These are phyloP conservation scores for Neoniphon sammara DNA, from an alignment of 2,797 vertebrate genomes.

Conservation along the genomic window DNA sequence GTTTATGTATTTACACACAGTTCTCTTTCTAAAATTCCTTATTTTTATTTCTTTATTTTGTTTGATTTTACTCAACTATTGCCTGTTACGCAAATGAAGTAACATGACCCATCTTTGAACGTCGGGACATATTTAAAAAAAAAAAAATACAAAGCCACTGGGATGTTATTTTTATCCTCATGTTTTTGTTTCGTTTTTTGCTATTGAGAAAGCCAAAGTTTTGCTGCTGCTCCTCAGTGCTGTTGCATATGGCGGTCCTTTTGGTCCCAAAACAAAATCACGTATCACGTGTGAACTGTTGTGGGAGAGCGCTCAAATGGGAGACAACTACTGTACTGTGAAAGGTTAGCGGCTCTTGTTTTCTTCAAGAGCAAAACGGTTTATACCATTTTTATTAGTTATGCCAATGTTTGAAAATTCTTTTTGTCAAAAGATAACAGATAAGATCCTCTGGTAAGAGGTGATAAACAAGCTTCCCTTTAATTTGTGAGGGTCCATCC, in stretches of 20 bases:
- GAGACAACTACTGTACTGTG: conserved; percentile 44
- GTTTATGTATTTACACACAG: conserved; percentile 69
- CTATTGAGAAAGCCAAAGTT: conserved; percentile 65
- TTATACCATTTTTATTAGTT: conserved; percentile 24
- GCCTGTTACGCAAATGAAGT: conserved; percentile 68
- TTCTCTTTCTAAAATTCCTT: conserved; percentile 54
- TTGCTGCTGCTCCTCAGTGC: conserved; percentile 52
- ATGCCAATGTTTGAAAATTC: conserved; percentile 24
- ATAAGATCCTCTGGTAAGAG: conserved; percentile 11
- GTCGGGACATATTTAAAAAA: conserved; percentile 35
- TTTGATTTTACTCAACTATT: conserved; percentile 53
- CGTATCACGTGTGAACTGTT: conserved; percentile 19
- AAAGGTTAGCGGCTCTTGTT: conserved; percentile 28
- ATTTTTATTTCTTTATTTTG: conserved; percentile 29
- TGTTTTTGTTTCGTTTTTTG: conserved; percentile 34
- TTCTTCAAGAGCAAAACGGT: conserved; percentile 37
- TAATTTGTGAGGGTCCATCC: conserved; percentile 9
- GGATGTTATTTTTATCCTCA: conserved; percentile 37
- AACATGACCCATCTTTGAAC: conserved; percentile 48
- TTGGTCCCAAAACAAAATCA: conserved; percentile 38
- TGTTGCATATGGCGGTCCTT: conserved; percentile 21
- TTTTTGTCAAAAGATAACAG: conserved; percentile 41
- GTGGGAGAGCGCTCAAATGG: conserved; percentile 44
- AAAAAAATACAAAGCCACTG: conserved; percentile 31
- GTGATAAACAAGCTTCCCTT: conserved; percentile 21